A percentile compares a stretch with the other conserved stretches of the same genome.
phyloP scores from a whole-genome alignment of 2,113 vertebrate genomes.

The Lophotis ruficrista region DNA sequence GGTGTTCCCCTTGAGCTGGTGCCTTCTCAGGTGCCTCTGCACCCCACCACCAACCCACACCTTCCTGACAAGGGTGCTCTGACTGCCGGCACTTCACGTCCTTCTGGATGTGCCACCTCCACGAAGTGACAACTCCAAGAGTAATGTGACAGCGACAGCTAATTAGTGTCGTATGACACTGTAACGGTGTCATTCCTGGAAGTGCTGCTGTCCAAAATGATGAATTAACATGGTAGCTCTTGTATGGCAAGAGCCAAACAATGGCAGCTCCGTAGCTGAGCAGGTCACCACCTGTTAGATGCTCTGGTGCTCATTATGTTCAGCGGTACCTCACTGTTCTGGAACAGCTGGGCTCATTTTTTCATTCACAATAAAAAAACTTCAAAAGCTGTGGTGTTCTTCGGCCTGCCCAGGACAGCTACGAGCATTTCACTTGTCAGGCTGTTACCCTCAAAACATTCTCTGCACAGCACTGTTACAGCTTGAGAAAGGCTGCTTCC shows the following conservation, averaged over 20 bases:
- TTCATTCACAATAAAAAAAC: background rate
- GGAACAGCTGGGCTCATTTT: background rate
- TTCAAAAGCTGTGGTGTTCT: background rate
- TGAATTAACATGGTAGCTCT: background rate
- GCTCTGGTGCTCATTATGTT: background rate
- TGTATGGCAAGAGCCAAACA: background rate
- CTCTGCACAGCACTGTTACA: background rate
- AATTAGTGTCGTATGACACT: background rate
- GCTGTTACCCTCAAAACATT: background rate
- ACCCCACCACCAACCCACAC: background rate
- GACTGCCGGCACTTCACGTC: background rate
- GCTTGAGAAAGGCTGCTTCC: background rate
- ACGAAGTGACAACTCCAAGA: background rate
- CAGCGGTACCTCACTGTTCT: background rate
- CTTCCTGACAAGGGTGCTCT: background rate
- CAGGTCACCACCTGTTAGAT: accelerated
- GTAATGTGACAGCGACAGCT: background rate
- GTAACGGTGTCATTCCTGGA: background rate
- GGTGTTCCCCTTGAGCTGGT: background rate
- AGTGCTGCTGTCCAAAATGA: background rate
- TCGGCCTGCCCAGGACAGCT: background rate
- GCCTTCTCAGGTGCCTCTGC: background rate
- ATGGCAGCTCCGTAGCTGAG: accelerated
- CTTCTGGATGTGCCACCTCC: background rate
- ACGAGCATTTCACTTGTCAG: background rate